Conservation (phyloP, 1,140 invertebrate genomes). For the Sinonovacula constricta region DNA sequence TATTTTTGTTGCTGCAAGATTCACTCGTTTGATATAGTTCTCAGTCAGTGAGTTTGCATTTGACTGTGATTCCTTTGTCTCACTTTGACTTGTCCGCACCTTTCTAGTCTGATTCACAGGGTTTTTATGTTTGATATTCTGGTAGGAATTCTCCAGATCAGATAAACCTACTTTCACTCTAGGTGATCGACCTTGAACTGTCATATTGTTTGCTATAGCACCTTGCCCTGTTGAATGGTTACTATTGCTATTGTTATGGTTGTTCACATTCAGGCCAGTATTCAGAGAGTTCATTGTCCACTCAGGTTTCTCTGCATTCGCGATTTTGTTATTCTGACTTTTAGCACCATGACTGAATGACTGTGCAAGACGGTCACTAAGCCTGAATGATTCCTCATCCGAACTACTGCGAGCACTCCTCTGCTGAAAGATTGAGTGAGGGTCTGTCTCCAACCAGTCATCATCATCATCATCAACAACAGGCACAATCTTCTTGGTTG, state of each 20-base stretch:
- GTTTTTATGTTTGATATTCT: conserved; percentile 77
- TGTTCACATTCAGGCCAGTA: conserved; percentile 9
- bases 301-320: conserved; percentile 53
- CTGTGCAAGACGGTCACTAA: conserved; percentile 58
- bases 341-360: conserved; percentile 48
- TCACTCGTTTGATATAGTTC: conserved; percentile 73
- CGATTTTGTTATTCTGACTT: conserved; percentile 36
- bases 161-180: conserved; percentile 71
- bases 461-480: conserved; percentile 45
- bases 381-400: conserved; percentile 62
- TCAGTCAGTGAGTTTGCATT: conserved; percentile 57
- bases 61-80: conserved; percentile 28
- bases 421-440: conserved; percentile 72
- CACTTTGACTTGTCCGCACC: conserved; percentile 36
- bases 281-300: not conserved
- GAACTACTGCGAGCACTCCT: conserved; percentile 68
- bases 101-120: conserved; percentile 75
- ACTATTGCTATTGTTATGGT: conserved; percentile 18
- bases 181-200: conserved; percentile 65
- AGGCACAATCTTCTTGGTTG: conserved; percentile 8
- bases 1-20: conserved; percentile 73
- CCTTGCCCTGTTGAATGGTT: conserved; percentile 34
- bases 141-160: conserved; percentile 77
- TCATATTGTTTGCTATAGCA: conserved; percentile 76
- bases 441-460: conserved; percentile 42